Evolutionary conservation across 1,140 invertebrate species (phyloP), one percentile per base, ranked within the genome.

Genomic region (Epicauta chinensis): DNA sequence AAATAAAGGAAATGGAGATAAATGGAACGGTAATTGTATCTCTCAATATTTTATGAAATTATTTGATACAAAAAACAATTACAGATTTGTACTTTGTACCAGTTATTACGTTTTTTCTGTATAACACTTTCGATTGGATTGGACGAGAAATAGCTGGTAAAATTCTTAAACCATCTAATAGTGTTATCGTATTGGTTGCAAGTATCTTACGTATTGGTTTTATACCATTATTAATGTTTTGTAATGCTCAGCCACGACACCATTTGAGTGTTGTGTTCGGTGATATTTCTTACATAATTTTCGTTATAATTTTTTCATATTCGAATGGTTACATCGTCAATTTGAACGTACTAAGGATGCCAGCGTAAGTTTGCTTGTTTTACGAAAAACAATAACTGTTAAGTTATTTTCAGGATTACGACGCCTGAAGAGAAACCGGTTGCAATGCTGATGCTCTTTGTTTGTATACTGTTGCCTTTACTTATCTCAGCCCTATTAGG

Each of bases 271-370:
- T 54, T 12, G 13, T 29, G 11, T 54, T 54, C 14, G 13, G 9
- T 3, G 44, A 54, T 16, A 12, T 10, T 31, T 14, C 14, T 36
- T 48, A 48, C 39, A 42, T 42, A 30, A 41, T 54, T 16, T 39
- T 54, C 12, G 42, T 54, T 3, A 37, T 54, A 9, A 10, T 54
- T 11, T 42, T 54, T 42, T 37, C 37, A 9, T 15, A 50, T 6
- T 43, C 32, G n/a, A 44, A 51, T 16, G 53, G 53, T 37, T 55
- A 42, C 40, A 7, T 50, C 7, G 30, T 40, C 9, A 55, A 55
- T 45, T 14, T 55, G 16, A 34, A 23, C 35, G 23, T 55, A 12
- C 38, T 40, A 13, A 43, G 3, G 11, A 23, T 54, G 9, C 45
- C 29, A 29, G 14, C n/a, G 45, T 49, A 37, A 54, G 52, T 54